Percentiles rank a stretch among this genome's conserved stretches.
Evolutionary conservation across 2,888 invertebrate genomes (phyloP).

Genomic region (Clistopyga incitator): DNA sequence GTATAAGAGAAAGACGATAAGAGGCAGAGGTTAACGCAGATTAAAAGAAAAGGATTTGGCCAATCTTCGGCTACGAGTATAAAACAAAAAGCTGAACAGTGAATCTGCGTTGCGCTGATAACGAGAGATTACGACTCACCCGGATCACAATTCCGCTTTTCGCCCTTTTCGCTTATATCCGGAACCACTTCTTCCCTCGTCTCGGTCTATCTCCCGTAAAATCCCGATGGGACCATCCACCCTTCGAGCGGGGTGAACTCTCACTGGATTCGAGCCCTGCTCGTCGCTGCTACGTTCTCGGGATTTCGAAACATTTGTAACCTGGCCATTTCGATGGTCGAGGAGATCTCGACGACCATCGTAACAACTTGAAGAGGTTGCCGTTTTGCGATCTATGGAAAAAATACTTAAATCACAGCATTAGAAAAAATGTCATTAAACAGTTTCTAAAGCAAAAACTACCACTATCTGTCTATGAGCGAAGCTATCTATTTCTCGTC

Average conservation of each 20-base stretch:
- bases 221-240: constrained; percentile 14
- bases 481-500: not conserved
- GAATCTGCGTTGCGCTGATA: constrained; percentile 58
- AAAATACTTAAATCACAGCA: too few relatives aligned
- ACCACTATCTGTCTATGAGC: not conserved
- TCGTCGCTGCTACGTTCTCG: constrained; percentile 34
- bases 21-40: constrained; percentile 27
- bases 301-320: constrained; percentile 48
- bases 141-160: constrained; percentile 52
- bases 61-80: constrained; percentile 27
- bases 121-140: constrained; percentile 64
- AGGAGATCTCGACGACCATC: not conserved
- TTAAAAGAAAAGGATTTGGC: constrained; percentile 55
- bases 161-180: constrained; percentile 36
- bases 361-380: not conserved
- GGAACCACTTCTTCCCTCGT: constrained; percentile 18
- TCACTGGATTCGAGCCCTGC: constrained; percentile 20
- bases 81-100: constrained; percentile 60
- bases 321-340: constrained; percentile 20
- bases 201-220: constrained; percentile 33
- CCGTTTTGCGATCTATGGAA: not conserved
- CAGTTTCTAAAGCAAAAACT: too few relatives aligned
- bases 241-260: constrained; percentile 40
- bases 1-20: constrained; percentile 40
- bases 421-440: too few relatives aligned